Percentiles rank a stretch among this genome's conserved stretches.
Evolutionary conservation across 2,113 vertebrate species (phyloP).

Genomic region (Clarias macrocephalus): DNA sequence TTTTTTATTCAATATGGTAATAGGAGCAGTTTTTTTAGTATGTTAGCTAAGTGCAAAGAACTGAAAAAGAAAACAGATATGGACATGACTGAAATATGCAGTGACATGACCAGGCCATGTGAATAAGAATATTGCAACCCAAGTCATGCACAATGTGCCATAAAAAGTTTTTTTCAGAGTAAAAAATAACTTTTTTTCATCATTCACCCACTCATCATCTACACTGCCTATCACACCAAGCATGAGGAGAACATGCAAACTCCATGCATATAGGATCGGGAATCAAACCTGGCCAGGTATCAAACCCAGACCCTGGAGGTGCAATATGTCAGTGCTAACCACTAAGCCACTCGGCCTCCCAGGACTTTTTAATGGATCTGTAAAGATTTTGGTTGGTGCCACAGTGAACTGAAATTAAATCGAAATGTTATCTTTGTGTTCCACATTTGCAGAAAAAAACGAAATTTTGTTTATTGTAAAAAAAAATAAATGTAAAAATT

Average conservation of each 20-base stretch:
- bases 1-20: neutral
- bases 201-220: too few relatives aligned
- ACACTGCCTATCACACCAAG: too few relatives aligned
- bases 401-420: neutral
- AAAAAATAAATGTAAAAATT: neutral
- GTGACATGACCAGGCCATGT: too few relatives aligned
- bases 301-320: too few relatives aligned
- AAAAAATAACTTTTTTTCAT: neutral
- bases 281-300: too few relatives aligned
- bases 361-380: neutral
- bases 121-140: neutral
- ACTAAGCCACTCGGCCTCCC: neutral
- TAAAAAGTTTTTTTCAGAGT: neutral
- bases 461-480: too few relatives aligned
- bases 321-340: too few relatives aligned
- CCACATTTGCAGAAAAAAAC: neutral
- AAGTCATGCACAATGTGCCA: neutral
- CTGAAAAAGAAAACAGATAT: neutral
- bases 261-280: too few relatives aligned
- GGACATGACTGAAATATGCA: neutral
- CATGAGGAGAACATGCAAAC: too few relatives aligned
- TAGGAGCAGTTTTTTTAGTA: neutral
- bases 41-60: neutral
- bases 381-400: neutral
- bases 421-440: neutral